Conservation (phyloP, 2,113 vertebrate species). For the Centropus bengalensis region DNA sequence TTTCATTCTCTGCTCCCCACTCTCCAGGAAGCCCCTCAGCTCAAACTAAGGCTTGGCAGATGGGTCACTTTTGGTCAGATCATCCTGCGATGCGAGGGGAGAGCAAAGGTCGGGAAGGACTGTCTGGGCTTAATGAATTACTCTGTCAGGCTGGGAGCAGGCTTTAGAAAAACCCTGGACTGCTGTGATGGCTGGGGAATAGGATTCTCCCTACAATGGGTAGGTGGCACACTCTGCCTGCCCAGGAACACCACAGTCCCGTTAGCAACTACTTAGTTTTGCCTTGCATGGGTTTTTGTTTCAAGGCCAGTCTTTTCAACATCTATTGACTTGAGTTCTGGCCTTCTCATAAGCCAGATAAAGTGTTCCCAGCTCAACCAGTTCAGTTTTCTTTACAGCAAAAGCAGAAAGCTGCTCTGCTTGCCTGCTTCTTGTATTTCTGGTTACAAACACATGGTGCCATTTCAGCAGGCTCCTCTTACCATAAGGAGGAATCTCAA, state of each 20-base stretch:
- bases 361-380: not conserved
- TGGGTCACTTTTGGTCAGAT: not conserved
- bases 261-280: not conserved
- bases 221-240: not conserved
- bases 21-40: not conserved
- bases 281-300: not conserved
- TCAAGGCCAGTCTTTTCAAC: not conserved
- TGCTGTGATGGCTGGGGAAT: not conserved
- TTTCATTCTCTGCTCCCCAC: not conserved
- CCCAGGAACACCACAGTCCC: not conserved
- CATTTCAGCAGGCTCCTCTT: not conserved
- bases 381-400: not conserved
- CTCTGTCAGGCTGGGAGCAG: not conserved
- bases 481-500: not conserved
- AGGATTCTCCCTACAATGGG: not conserved
- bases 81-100: not conserved
- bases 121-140: constrained; percentile 51
- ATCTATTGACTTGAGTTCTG: not conserved
- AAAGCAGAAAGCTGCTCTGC: not conserved
- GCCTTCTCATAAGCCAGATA: not conserved
- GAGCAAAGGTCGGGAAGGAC: constrained; percentile 39
- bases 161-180: not conserved
- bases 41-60: not conserved
- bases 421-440: not conserved
- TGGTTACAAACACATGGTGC: not conserved